These are phyloP conservation scores for Hydriomena furcata DNA, from an alignment of 2,888 invertebrate genomes.

Conservation along the genomic window DNA sequence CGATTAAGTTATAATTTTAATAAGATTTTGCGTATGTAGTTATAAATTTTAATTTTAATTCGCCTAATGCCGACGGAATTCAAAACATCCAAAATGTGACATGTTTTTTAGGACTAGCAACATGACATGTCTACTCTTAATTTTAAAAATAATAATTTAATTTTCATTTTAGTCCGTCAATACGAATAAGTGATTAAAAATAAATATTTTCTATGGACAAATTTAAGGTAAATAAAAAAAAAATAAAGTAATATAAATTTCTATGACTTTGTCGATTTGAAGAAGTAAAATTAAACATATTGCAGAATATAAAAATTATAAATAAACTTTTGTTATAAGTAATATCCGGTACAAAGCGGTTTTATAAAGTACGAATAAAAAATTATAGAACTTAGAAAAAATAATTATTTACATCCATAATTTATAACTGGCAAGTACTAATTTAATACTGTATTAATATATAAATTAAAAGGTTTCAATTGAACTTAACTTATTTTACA, in stretches of 20 bases:
- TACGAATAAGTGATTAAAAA: conserved; percentile 37
- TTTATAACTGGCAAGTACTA: conserved; percentile 75
- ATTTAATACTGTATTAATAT: conserved; percentile 75
- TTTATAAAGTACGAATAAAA: conserved; percentile 42
- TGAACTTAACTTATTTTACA: conserved; percentile 21
- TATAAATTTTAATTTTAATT: conserved; percentile 17
- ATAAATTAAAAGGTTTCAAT: conserved; percentile 64
- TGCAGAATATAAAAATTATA: conserved; percentile 21
- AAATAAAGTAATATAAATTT: no score
- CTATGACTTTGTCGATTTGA: conserved; percentile 55
- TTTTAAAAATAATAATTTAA: conserved; percentile 40
- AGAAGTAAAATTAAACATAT: conserved; percentile 27
- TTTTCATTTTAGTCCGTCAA: conserved; percentile 49
- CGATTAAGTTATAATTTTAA: background rate
- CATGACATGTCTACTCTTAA: conserved; percentile 34
- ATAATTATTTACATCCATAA: conserved; percentile 66
- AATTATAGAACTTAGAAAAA: conserved; percentile 35
- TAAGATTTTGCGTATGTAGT: conserved; percentile 7
- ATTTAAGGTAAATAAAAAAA: conserved; percentile 50
- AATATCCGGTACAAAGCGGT: conserved; percentile 26
- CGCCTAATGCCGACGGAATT: conserved; percentile 46
- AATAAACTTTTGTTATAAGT: conserved; percentile 8
- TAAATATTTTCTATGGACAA: conserved; percentile 28
- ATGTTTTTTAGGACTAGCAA: conserved; percentile 55
- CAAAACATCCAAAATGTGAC: conserved; percentile 39